Evolutionary conservation across 1,140 invertebrate species (phyloP), one percentile per base, ranked within the genome.

Genomic region (Drosophila eugracilis): DNA sequence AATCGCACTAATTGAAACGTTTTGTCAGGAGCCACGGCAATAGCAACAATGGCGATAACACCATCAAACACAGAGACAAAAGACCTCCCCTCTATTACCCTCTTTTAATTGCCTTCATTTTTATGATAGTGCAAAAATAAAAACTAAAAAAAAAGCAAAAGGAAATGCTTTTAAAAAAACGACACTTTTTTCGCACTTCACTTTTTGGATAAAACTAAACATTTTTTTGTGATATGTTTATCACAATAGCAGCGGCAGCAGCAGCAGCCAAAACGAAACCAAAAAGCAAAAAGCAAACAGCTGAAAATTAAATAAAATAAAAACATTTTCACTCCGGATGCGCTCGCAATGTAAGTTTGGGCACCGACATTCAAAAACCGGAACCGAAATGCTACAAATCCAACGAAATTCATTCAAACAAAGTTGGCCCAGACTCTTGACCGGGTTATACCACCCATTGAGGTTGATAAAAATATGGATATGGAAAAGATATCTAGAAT

Each of bases 221-320:
- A 69, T 55, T 66, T 55, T 69, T 70, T 67, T 70, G 55, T 69
- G 49, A 70, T 37, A 55, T 70, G 63, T 70, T 70, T 70, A 70
- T 70, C 66, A 36, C 47, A 63, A 30, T 24, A 14, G 6, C 48
- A 30, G 30, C 41, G 19, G 36, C 24, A 10, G 15, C 39, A n/a
- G n/a, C n/a, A n/a, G n/a, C n/a, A n/a, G 7, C 26, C 4, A n/a
- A 45, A 57, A 44, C 15, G 62, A 67, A 26, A 54, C 24, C 62
- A 14, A 44, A 67, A 54, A 36, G 24, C 62, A 14, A 44, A 67
- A 54, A 36, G 24, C 39, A 28, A 69, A 22, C 55, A 28, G 21
- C 22, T 47, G 14, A 50, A 50, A 44, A 41, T 66, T 48, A 66
- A 62, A 62, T 48, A 41, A 50, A 65, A 50, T 42, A 42, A 32